Evolutionary conservation across 2,888 invertebrate species (phyloP), one percentile per base, ranked within the genome.

Genomic region (Physocephala rufipes): DNA sequence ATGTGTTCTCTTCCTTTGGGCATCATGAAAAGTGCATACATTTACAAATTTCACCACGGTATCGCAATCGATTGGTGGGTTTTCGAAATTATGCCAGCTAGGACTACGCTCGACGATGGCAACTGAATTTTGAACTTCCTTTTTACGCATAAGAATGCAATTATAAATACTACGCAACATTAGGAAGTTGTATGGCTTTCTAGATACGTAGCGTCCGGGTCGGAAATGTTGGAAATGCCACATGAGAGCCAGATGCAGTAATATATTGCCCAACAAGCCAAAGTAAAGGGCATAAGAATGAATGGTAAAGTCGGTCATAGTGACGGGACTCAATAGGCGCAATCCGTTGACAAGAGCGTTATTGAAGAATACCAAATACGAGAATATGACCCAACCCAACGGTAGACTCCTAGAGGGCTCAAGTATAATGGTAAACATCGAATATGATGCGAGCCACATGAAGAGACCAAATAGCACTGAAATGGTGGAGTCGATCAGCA

Each of bases 51-150:
- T 74, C n/a, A 79, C 45, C 12, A 78, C 0, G 45, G 79, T 79
- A 12, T 68, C 49, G 43, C 78, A 76, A 5, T 74, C 76, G 4
- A 80, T 71, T 47, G 78, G 78, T 0, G 81, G 81, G 58, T 75
- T 80, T 70, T 82, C 82, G 28, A 79, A 80, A 51, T 82, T 78
- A 13, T 78, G 72, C 76, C 79, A 79, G 63, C 74, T 79, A 0
- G 80, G 79, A 1, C 55, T 36, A 2, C 76, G 74, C 0, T 70
- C 77, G 13, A 76, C 3, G n/a, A 71, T n/a, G 13, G 64, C 59
- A 19, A 53, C 19, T 3, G 24, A 36, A n/a, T 30, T 49, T 36
- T 43, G 59, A 55, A 19, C 3, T 21, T n/a, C 13, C 24, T 30
- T 15, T 5, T 24, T 36, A 15, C 47, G 24, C 58, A 7, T 67